Conservation (phyloP, 2,888 invertebrate species). For the Conistra vaccinii region DNA sequence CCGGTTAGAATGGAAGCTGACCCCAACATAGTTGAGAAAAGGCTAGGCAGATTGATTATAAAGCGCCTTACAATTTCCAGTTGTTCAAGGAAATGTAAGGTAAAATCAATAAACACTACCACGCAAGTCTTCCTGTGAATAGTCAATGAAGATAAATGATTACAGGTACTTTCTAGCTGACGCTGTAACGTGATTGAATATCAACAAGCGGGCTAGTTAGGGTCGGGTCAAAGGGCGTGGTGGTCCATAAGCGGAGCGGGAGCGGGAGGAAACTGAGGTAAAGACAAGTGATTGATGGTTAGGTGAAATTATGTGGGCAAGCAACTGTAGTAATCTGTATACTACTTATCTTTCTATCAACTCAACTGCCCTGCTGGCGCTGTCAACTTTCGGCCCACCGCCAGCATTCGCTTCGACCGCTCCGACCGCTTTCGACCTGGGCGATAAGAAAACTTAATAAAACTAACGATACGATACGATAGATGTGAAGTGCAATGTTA, state of each 20-base stretch:
- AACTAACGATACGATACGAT: too few species aligned
- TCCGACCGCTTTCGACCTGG: too few species aligned
- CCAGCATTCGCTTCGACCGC: too few species aligned
- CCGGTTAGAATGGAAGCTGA: too few species aligned
- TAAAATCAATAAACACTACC: conserved; percentile 31
- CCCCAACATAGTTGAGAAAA: too few species aligned
- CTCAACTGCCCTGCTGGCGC: too few species aligned
- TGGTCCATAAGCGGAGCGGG: conserved; percentile 15
- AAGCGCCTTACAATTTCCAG: background rate
- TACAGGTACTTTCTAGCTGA: conserved; percentile 26
- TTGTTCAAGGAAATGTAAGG: conserved; percentile 10
- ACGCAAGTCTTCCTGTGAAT: conserved; percentile 33
- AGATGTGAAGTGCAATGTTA: too few species aligned
- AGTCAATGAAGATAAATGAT: conserved; percentile 48
- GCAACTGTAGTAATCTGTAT: too few species aligned
- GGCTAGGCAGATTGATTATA: too few species aligned
- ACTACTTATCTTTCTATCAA: too few species aligned
- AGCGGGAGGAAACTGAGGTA: background rate
- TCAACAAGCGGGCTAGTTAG: conserved; percentile 55
- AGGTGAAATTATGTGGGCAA: conserved; percentile 8
- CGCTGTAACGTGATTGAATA: conserved; percentile 43
- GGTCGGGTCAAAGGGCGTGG: conserved; percentile 45
- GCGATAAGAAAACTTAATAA: too few species aligned
- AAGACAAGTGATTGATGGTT: conserved; percentile 37
- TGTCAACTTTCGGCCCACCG: too few species aligned